A percentile compares a stretch with the other conserved stretches of the same genome.
Evolutionary conservation across 2,113 vertebrate species (phyloP).

Genomic region (Chiloscyllium plagiosum): DNA sequence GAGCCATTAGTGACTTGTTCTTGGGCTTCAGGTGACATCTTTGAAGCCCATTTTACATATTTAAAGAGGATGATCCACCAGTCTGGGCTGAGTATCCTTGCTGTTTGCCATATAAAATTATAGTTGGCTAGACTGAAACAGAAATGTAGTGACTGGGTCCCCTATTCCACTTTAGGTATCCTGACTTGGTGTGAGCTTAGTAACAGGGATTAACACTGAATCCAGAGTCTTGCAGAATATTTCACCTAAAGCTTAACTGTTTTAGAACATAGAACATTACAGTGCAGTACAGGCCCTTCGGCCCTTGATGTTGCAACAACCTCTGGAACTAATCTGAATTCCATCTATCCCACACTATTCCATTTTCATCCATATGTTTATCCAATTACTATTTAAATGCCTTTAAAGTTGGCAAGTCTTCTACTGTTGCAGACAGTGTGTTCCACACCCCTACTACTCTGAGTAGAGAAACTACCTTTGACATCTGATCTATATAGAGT

Average conservation of each 20-base stretch:
- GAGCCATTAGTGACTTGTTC: background rate
- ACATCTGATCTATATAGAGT: too few relatives aligned
- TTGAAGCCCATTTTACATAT: background rate
- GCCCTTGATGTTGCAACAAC: too few relatives aligned
- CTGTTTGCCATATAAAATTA: background rate
- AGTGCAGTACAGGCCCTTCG: too few relatives aligned
- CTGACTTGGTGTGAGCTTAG: background rate
- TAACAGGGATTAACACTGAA: background rate
- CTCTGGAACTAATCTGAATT: too few relatives aligned
- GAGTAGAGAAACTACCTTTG: too few relatives aligned
- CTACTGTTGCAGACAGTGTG: too few relatives aligned
- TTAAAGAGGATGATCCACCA: background rate
- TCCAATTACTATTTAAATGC: too few relatives aligned
- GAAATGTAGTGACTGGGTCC: background rate
- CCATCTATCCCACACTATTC: too few relatives aligned
- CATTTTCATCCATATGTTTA: too few relatives aligned
- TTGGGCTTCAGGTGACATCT: background rate
- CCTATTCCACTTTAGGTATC: background rate
- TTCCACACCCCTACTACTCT: too few relatives aligned
- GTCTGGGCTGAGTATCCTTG: background rate
- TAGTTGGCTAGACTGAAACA: background rate
- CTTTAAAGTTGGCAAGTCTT: too few relatives aligned
- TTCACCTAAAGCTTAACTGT: background rate
- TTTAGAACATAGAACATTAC: too few relatives aligned
- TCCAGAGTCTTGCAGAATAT: background rate